These are phyloP conservation scores for Drosophila niveifrons DNA, from an alignment of 2,888 invertebrate genomes.

Conservation along the genomic window DNA sequence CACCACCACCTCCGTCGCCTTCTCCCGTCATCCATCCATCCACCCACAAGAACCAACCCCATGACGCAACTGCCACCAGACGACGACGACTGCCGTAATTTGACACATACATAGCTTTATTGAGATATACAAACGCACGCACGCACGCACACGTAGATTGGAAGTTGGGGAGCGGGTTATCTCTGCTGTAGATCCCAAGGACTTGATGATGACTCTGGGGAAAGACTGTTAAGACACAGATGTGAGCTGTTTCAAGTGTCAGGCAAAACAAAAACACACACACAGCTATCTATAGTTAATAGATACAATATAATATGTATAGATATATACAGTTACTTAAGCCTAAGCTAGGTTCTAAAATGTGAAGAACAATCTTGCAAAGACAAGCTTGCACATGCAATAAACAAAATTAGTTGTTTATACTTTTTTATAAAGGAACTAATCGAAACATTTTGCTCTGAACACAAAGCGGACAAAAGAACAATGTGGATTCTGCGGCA, in stretches of 20 bases:
- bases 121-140: slow-evolving; percentile 13
- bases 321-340: slow-evolving; percentile 52
- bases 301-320: slow-evolving; percentile 20
- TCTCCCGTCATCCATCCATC: neutral
- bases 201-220: slow-evolving; percentile 8
- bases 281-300: slow-evolving; percentile 12
- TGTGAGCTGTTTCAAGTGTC: slow-evolving; percentile 33
- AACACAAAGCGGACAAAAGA: slow-evolving; percentile 59
- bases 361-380: slow-evolving; percentile 32
- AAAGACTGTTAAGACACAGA: slow-evolving; percentile 43
- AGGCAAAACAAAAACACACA: slow-evolving; percentile 35
- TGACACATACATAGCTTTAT: slow-evolving; percentile 34
- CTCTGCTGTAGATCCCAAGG: slow-evolving; percentile 27
- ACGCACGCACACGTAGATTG: neutral
- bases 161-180: neutral
- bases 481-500: slow-evolving; percentile 16
- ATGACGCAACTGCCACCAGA: slow-evolving; percentile 40
- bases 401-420: slow-evolving; percentile 19
- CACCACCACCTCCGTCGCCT: slow-evolving; percentile 10
- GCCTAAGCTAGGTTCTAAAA: slow-evolving; percentile 44
- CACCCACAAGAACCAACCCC: slow-evolving; percentile 40
- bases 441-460: slow-evolving; percentile 40
- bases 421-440: slow-evolving; percentile 39
- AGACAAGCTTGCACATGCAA: slow-evolving; percentile 37
- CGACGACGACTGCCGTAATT: slow-evolving; percentile 44